Percentiles rank a stretch among this genome's conserved stretches.
Conservation (phyloP, 2,113 vertebrate genomes). For the Phylloscopus trochilus region DNA sequence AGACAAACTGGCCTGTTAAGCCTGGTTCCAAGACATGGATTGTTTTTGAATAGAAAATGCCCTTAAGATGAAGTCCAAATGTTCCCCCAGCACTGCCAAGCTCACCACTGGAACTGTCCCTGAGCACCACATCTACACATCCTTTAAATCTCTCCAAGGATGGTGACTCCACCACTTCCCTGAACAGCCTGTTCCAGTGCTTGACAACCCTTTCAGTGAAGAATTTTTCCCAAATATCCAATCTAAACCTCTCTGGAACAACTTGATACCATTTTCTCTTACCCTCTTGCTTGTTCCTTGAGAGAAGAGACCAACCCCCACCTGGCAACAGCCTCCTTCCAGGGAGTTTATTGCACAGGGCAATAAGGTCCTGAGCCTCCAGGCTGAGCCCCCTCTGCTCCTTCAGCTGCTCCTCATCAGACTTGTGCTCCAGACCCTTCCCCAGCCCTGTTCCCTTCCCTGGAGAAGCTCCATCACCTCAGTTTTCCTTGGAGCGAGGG, state of each 20-base stretch:
- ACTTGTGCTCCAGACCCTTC: neutral
- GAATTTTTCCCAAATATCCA: neutral
- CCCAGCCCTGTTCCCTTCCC: neutral
- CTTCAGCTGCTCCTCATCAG: neutral
- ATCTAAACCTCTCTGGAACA: neutral
- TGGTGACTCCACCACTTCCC: neutral
- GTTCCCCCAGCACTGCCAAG: neutral
- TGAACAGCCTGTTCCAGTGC: neutral
- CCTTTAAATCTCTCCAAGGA: neutral
- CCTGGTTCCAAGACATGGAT: neutral
- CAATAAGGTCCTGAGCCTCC: neutral
- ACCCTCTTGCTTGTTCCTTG: neutral
- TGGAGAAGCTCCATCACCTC: neutral
- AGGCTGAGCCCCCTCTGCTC: neutral
- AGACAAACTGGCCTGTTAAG: neutral
- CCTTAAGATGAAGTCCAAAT: neutral
- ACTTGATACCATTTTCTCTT: neutral
- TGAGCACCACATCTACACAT: neutral
- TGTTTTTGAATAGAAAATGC: neutral
- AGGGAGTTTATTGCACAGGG: too few species aligned
- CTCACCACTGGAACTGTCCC: neutral
- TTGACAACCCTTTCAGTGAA: neutral
- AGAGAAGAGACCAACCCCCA: neutral
- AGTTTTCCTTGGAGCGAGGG: neutral
- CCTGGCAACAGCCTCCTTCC: neutral